Base-by-base conservation (phyloP, 2,113 vertebrate genomes). In the Chiloscyllium plagiosum region DNA sequence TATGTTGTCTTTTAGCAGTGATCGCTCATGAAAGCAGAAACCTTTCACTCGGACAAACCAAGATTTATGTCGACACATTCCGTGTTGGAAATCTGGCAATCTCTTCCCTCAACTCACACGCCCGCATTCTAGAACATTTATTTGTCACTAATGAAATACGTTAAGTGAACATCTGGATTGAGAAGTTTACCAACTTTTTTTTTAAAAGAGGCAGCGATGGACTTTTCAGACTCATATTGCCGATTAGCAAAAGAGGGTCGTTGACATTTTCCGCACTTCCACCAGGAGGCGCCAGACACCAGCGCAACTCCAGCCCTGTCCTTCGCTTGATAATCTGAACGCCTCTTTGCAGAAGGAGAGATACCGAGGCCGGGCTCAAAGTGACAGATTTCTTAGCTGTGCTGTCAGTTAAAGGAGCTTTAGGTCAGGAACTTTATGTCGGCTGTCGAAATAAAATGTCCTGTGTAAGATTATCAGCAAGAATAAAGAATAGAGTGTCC, bases 401-500 rank as follows among this genome's bases (percentile, higher is more conserved):
- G 69, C 93, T 50, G 68, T 72, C 93, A 72, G 69, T 29, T 72
- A 72, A 47, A 72, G 24, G 42, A 69, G 69, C 13, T 95, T 76
- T 95, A 47, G 94, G 69, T 70, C 94, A 95, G 72, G 69, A 52
- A 66, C 89, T 93, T 93, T 93, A 72, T 95, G 42, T 47, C 47
- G 69, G 69, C 42, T 50, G 94, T 72, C 12, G 47, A 52, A 72
- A 76, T 95, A 95, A 95, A 72, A 76, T 72, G 94, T 47, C 94
- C 42, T 50, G 94, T 76, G 94, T 72, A 50, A 95, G 47, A 76
- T 52, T 50, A 95, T 70, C 37, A 95, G 42, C 93, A 70, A 95
- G 66, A 95, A 95, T 70, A 12, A 42, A 72, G 65, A 95, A 95
- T 50, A 95, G 69, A 26, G 15, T 50, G 68, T 76, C 29, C 69